Evolutionary conservation across 2,113 vertebrate species (phyloP), one percentile per base, ranked within the genome.

Genomic region (Salminus brasiliensis): DNA sequence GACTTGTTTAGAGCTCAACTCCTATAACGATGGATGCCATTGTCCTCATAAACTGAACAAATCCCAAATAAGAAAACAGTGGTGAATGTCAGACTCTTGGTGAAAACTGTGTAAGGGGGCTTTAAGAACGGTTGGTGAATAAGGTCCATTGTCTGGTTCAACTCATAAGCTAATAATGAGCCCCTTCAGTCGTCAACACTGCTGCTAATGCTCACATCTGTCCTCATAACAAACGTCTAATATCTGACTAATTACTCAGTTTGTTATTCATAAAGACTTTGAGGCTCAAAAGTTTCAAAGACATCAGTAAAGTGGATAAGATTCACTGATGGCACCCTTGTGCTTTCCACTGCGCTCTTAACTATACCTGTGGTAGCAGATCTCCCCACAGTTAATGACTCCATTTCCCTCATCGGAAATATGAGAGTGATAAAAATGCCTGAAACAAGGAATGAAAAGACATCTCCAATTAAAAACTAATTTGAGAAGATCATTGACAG

Each of bases 351-450:
- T 4, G n/a, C 21, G 11, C 7, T 21, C 25, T 57, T 23, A 77
- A 77, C 68, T 62, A 69, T 34, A 34, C 7, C 52, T 45, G 32
- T 57, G 4, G 39, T 21, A 72, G 71, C 68, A 69, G 21, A 72
- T 79, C 57, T 72, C 68, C 15, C 57, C 36, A 16, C 29, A 8
- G 53, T 55, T 78, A 78, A 78, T 78, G 67, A 70, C 27, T 62
- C 49, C 41, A 32, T 78, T n/a, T 27, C 65, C 60, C 67, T 55
- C n/a, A 25, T 18, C 29, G 55, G 53, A 62, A 71, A 78, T 34
- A 5, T 21, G 66, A 70, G 67, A 12, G 53, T 49, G 53, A 70
- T n/a, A 29, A 60, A 71, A 62, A 68, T 49, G 5, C 41, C 77
- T 29, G 13, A 36, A 41, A 65, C 69, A 39, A 52, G 57, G 45